Evolutionary conservation across 2,113 vertebrate genomes (phyloP).

Genomic region (Variabilichromis moorii): DNA sequence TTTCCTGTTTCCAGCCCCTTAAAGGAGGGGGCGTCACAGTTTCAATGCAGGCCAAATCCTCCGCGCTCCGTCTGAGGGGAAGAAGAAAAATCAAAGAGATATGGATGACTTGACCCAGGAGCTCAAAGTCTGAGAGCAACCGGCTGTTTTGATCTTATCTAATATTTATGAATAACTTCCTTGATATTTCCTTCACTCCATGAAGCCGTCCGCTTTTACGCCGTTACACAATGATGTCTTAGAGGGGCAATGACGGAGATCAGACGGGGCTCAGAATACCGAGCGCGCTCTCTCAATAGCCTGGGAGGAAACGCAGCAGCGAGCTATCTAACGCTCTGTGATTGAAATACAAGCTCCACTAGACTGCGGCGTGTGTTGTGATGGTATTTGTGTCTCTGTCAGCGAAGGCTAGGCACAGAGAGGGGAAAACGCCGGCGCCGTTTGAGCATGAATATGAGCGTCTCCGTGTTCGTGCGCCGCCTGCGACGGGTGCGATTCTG

Average conservation of each 20-base stretch:
- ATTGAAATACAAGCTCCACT: constrained; percentile 63
- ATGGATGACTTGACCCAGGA: constrained; percentile 60
- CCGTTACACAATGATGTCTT: constrained; percentile 68
- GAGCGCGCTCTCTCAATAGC: constrained; percentile 23
- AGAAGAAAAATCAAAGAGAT: constrained; percentile 44
- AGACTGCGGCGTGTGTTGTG: constrained; percentile 41
- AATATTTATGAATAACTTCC: constrained; percentile 74
- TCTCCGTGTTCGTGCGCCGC: not conserved
- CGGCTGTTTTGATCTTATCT: constrained; percentile 71
- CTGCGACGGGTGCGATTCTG: not conserved
- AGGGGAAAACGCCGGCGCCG: constrained; percentile 21
- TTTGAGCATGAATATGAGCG: not conserved
- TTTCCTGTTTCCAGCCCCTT: not conserved
- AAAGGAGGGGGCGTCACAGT: not conserved
- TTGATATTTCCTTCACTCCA: constrained; percentile 65
- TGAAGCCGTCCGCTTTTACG: constrained; percentile 55
- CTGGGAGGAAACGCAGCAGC: constrained; percentile 52
- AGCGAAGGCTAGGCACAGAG: constrained; percentile 20
- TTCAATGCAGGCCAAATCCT: constrained; percentile 14
- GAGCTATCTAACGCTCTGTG: constrained; percentile 50
- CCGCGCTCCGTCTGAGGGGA: constrained; percentile 19
- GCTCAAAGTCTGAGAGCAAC: constrained; percentile 58
- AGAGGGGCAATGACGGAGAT: constrained; percentile 63
- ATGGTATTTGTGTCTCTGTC: constrained; percentile 61
- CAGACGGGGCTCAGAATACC: constrained; percentile 59